Conservation (phyloP, 1,140 invertebrate species). For the Macrosteles quadrilineatus region DNA sequence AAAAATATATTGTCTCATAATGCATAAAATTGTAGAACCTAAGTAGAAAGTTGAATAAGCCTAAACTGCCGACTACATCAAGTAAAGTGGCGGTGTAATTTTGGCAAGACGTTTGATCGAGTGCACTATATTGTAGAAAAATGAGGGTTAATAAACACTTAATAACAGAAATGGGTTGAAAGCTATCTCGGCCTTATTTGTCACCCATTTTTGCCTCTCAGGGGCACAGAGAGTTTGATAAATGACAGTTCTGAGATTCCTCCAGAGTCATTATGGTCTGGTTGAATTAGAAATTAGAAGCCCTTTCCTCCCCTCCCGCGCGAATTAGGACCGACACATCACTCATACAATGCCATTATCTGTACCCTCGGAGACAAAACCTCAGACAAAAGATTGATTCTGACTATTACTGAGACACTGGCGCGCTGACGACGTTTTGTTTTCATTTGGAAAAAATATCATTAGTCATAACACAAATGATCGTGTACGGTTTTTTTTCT, state of each 20-base stretch:
- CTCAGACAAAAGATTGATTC: slow-evolving; percentile 18
- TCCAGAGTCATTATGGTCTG: slow-evolving; percentile 21
- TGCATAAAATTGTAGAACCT: too few species aligned
- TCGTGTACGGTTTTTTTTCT: too few species aligned
- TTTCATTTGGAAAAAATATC: too few species aligned
- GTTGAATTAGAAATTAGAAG: slow-evolving; percentile 26
- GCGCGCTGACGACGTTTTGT: too few species aligned
- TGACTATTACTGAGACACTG: slow-evolving; percentile 6
- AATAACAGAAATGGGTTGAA: slow-evolving; percentile 24
- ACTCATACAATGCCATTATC: slow-evolving; percentile 11
- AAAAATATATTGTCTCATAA: too few species aligned
- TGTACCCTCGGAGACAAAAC: not conserved
- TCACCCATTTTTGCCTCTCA: slow-evolving; percentile 24
- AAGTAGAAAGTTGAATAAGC: too few species aligned
- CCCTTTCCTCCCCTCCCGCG: slow-evolving; percentile 3
- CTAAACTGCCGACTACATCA: too few species aligned
- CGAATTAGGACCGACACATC: slow-evolving; percentile 18
- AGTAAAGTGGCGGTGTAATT: too few species aligned
- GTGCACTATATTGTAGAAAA: not conserved
- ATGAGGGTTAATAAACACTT: slow-evolving; percentile 21
- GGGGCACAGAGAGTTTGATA: not conserved
- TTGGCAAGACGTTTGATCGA: too few species aligned
- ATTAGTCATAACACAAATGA: too few species aligned
- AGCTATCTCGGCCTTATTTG: slow-evolving; percentile 20
- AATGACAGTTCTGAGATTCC: slow-evolving; percentile 25